Base-by-base conservation (phyloP, 2,888 invertebrate species). In the Nysson spinosus region DNA sequence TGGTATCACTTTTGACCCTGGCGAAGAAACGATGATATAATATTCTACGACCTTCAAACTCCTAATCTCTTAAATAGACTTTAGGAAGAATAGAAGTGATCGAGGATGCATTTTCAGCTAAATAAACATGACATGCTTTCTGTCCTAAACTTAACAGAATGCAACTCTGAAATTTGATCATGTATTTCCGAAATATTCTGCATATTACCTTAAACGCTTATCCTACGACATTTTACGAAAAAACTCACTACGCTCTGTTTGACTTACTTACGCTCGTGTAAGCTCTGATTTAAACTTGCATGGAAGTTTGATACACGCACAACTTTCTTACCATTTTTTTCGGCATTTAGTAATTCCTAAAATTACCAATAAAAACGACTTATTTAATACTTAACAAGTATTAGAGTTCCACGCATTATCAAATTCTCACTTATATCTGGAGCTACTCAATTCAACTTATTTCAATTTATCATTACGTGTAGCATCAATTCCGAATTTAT, bases 291-390 rank as follows among this genome's bases (percentile, higher is more conserved):
- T 30, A 46, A 34, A 49, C 22, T 58, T 50, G 34, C 30, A 58
- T 67, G 54, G 70, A 73, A 75, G 60, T 75, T 64, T 54, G 44
- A 64, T 68, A 61, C 50, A 50, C 46, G 22, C 44, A 24, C 37
- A 37, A 22, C 24, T 68, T 49, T 65, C 16, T 62, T 14, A 9
- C 24, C 17, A 39, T 24, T 11, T 40, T 30, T 7, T 43, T 44
- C 52, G 17, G 35, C 35, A 40, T 49, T 46, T 6, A 30, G 39
- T 69, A 56, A 56, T 66, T 56, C 57, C 50, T 72, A 74, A 16
- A 49, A 62, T 70, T 65, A 74, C 57, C 50, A 64, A 79, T 75
- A 80, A 78, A 79, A 78, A 81, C 73, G 77, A 68, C 70, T 76
- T 70, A 73, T 64, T 40, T 61, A 66, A 67, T 72, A 65, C 65